A percentile compares a stretch with the other conserved stretches of the same genome.
These are phyloP conservation scores for Lasioglossum zephyrum DNA, from an alignment of 2,888 invertebrate species.

Conservation along the genomic window DNA sequence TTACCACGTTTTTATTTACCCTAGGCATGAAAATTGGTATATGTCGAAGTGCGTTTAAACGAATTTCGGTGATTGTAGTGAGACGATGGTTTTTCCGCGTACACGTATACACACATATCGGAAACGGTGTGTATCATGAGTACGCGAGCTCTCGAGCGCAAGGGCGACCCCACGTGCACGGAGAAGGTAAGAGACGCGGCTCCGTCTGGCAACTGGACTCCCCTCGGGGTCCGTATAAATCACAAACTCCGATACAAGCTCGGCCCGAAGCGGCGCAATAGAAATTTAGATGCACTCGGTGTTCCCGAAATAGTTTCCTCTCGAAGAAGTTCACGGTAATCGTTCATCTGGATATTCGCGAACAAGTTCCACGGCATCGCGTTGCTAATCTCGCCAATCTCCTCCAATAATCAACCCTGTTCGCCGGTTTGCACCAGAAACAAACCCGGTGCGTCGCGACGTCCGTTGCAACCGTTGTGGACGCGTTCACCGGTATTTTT, in stretches of 20 bases:
- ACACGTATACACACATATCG: not conserved
- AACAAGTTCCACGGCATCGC: not conserved
- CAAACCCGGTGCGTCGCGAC: not conserved
- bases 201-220: conserved; percentile 75
- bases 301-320: conserved; percentile 57
- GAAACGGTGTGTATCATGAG: conserved; percentile 7
- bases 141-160: not conserved
- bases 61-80: not conserved
- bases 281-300: conserved; percentile 77
- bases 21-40: too few species aligned
- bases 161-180: not conserved
- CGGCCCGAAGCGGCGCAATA: conserved; percentile 67
- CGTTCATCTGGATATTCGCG: not conserved
- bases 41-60: too few species aligned
- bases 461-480: not conserved
- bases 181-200: conserved; percentile 27
- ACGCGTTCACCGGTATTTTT: not conserved
- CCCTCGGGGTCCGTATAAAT: conserved; percentile 78
- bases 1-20: too few species aligned
- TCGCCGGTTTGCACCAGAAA: too few species aligned
- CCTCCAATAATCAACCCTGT: not conserved
- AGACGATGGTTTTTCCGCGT: conserved; percentile 9
- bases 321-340: conserved; percentile 24
- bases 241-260: conserved; percentile 75
- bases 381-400: not conserved